Evolutionary conservation across 2,888 invertebrate genomes (phyloP), one percentile per base, ranked within the genome.

Genomic region (Bursaphelenchus okinawaensis): DNA sequence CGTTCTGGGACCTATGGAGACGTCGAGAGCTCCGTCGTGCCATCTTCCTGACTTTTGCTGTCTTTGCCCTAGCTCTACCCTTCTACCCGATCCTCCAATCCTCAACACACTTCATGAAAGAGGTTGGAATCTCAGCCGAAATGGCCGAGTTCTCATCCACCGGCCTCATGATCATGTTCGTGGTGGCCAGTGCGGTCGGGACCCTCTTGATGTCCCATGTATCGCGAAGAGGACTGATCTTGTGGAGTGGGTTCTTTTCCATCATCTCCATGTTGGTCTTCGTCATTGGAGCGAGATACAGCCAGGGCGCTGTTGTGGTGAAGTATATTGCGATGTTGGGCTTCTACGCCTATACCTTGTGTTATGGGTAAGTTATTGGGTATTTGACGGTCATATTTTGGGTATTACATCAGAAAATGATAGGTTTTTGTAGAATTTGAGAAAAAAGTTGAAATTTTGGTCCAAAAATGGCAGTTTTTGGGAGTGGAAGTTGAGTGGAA

Each of bases 81-180:
- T 79, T 79, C 70, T 79, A 80, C 63, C 79, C 79, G 4, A 71
- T 79, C 31, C 72, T 78, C 12, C 78, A 79, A 57, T 70, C 66
- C 58, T 75, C 76, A 31, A 78, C 79, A 23, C 68, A 72, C 60
- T 74, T 79, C 68, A 74, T 77, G 62, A 67, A 67, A 8, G 62
- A 67, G 16, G 63, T 76, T 62, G 68, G 29, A 56, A 56, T 56
- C 6, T 9, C 9, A 4, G 57, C 23, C 24, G 23, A 27, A n/a
- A 27, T 56, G 12, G 27, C 23, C 29, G 26, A 52, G 24, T 63
- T 27, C 23, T 63, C 28, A 9, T 26, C 55, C 2, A 56, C 55
- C 4, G 60, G 9, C 19, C 22, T 62, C 26, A 62, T 54, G 54
- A 26, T 54, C 6, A 24, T 54, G 23, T 54, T 54, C 16, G 68